phyloP scores from a whole-genome alignment of 53 echinoderm and acorn worm species.

The Pentamera pediparva region DNA sequence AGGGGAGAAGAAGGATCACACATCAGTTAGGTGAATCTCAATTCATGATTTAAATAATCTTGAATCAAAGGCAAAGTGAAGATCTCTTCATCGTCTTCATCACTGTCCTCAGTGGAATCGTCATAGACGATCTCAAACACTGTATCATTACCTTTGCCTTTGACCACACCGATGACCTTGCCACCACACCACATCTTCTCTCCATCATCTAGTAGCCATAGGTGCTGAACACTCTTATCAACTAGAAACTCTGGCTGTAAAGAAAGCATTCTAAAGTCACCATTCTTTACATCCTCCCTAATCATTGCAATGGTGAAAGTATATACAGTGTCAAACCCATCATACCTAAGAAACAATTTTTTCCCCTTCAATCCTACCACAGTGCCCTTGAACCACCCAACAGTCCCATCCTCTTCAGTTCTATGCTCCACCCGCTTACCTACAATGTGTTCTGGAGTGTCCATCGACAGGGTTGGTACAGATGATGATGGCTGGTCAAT shows the following conservation, averaged over 20 bases:
- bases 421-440: background rate
- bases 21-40: background rate
- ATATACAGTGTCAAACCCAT: background rate
- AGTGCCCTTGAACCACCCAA: background rate
- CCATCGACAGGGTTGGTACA: no score
- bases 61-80: conserved; percentile 1
- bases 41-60: conserved; percentile 3
- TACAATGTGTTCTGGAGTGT: background rate
- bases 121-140: background rate
- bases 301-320: background rate
- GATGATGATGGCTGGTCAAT: no score
- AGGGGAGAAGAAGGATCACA: no score
- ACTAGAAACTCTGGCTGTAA: background rate
- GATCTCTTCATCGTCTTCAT: conserved; percentile 3
- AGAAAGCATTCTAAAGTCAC: background rate
- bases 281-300: background rate
- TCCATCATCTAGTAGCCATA: background rate
- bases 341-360: background rate
- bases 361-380: background rate
- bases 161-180: background rate
- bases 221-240: background rate
- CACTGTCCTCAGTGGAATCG: background rate
- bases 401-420: background rate
- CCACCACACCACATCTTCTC: conserved; percentile 1
- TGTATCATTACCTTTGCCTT: background rate